Conservation (phyloP, 2,113 vertebrate species). For the Pomatorhinus ruficollis region DNA sequence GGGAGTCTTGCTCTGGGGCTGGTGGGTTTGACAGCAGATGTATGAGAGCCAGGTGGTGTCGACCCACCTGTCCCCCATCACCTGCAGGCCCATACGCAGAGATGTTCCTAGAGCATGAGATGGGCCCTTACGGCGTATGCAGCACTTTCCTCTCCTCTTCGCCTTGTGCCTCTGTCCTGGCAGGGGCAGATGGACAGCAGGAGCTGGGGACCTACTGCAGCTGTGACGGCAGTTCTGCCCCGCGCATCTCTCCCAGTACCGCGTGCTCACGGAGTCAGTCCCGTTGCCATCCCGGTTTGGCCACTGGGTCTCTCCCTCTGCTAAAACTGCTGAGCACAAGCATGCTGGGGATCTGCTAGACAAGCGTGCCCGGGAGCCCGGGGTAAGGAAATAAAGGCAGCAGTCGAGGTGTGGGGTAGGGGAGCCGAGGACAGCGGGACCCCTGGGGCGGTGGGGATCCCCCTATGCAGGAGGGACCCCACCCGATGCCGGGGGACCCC, state of each 20-base stretch:
- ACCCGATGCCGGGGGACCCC: no score
- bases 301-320: neutral
- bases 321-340: neutral
- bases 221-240: neutral
- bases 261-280: fast-evolving
- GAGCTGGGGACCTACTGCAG: neutral
- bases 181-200: neutral
- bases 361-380: neutral
- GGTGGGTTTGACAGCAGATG: fast-evolving
- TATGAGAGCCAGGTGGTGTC: fast-evolving
- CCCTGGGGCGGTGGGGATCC: neutral
- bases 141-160: neutral
- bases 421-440: neutral
- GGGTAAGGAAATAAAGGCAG: neutral
- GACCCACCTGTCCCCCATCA: neutral
- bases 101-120: neutral
- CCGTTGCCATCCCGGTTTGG: fast-evolving
- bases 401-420: no score
- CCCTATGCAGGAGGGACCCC: no score
- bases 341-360: neutral
- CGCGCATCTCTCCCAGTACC: fast-evolving
- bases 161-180: neutral
- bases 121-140: fast-evolving
- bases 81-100: fast-evolving
- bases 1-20: neutral